Evolutionary conservation across 2,888 invertebrate species (phyloP), one percentile per base, ranked within the genome.

Genomic region (Amblyjoppa proteus): DNA sequence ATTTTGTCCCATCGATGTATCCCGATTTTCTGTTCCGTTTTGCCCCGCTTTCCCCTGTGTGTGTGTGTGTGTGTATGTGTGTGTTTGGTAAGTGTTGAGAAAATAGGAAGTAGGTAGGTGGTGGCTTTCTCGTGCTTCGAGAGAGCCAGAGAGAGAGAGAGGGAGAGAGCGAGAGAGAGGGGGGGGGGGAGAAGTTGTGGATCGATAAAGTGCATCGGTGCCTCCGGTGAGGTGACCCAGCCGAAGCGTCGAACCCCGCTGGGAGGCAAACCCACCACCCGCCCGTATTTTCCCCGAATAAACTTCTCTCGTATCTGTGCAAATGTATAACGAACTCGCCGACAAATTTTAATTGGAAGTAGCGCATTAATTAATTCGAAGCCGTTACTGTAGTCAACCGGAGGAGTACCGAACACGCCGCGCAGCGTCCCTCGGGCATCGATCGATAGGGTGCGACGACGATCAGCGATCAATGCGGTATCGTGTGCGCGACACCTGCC

Each of bases 191-290:
- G 61, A 80, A 83, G 80, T 83, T 68, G 76, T 77, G 83, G 80
- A 85, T 85, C 85, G 85, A 85, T 85, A 85, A 85, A 85, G 85
- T 85, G 85, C 85, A 85, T 85, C 82, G 85, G 82, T 85, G 85
- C 83, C 80, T 82, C 73, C 73, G 79, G 53, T 70, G 85, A 81
- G 85, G 82, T 85, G 85, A 85, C 85, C 85, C 85, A 85, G 85
- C 82, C 85, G 80, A 80, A 85, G 82, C 85, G 73, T 85, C 85
- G 71, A 82, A 85, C 79, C 78, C 76, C 75, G 75, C 68, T 49
- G 51, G 64, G 53, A 80, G 58, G 82, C 70, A 79, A 79, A 79
- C 74, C 31, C 41, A 70, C 11, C 41, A 51, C 70, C 61, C 61
- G 16, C 49, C 56, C 66, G 41, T 68, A 58, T n/a, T 28, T 61